Percentiles rank a stretch among this genome's conserved stretches.
Evolutionary conservation across 2,113 vertebrate genomes (phyloP).

Genomic region (Paedocypris sp.): DNA sequence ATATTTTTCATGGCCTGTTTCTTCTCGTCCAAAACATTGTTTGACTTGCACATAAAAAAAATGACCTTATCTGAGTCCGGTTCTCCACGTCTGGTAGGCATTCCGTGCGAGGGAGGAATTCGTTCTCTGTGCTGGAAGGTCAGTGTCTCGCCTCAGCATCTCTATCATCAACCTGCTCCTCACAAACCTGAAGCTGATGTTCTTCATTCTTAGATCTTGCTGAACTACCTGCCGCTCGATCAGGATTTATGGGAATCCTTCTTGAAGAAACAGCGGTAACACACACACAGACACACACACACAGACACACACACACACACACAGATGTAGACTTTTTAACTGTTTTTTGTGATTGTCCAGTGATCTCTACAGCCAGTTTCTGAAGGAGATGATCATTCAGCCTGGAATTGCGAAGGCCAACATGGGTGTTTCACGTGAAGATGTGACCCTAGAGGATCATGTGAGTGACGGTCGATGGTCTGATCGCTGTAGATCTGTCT

Average conservation of each 20-base stretch:
- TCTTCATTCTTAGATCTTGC: slow-evolving; percentile 70
- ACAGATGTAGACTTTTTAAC: not conserved
- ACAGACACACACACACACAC: not conserved
- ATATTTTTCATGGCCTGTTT: too few relatives aligned
- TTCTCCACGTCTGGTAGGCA: slow-evolving; percentile 58
- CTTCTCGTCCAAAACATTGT: too few relatives aligned
- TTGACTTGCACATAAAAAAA: too few relatives aligned
- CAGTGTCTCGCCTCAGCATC: slow-evolving; percentile 37
- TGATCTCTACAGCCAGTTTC: slow-evolving; percentile 86
- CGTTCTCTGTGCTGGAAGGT: slow-evolving; percentile 97
- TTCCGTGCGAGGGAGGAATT: slow-evolving; percentile 91
- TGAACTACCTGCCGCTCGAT: slow-evolving; percentile 89
- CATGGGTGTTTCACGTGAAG: slow-evolving; percentile 83
- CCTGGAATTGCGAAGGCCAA: slow-evolving; percentile 95
- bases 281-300: slow-evolving; percentile 1
- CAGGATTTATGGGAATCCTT: slow-evolving; percentile 78
- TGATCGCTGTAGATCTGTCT: too few relatives aligned
- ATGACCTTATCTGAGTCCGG: too few relatives aligned
- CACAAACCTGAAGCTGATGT: too few relatives aligned
- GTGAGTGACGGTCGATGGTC: slow-evolving; percentile 59
- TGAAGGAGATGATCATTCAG: slow-evolving; percentile 98
- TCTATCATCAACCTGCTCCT: too few relatives aligned
- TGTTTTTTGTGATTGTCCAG: slow-evolving; percentile 45
- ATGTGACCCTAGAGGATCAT: slow-evolving; percentile 92
- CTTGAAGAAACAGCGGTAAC: slow-evolving; percentile 81